Conservation (phyloP, 2,797 vertebrate genomes). For the Sebastes dallii region DNA sequence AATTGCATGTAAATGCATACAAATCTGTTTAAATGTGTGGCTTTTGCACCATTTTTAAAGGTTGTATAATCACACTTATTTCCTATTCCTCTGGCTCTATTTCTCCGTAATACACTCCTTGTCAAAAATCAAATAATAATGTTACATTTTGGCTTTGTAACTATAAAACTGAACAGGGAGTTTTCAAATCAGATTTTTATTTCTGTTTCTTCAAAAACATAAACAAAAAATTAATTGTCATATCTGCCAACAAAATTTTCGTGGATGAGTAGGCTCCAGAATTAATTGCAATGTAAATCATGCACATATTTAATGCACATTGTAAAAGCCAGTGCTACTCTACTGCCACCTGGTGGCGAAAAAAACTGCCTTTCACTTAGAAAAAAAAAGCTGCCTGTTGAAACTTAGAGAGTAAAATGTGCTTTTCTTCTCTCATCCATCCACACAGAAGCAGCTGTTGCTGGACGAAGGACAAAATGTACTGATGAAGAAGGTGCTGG, state of each 20-base stretch:
- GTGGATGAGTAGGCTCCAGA: not conserved
- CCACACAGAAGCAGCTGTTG: constrained; percentile 89
- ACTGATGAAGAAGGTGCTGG: constrained; percentile 97
- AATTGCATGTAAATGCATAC: not conserved
- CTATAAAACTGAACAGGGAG: not conserved
- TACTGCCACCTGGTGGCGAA: constrained; percentile 70
- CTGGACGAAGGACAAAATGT: constrained; percentile 94
- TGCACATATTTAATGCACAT: not conserved
- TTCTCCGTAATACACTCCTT: not conserved
- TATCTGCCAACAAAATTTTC: not conserved
- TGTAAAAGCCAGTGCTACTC: not conserved
- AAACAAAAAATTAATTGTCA: not conserved
- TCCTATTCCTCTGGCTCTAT: not conserved
- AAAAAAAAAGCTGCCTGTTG: not conserved
- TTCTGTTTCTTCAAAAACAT: not conserved
- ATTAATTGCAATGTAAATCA: not conserved
- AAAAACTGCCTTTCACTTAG: not conserved
- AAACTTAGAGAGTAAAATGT: not conserved
- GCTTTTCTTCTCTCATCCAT: not conserved
- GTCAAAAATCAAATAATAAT: not conserved
- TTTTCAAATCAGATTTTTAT: not conserved
- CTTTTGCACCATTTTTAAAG: not conserved
- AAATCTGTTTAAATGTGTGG: not conserved
- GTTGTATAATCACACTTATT: not conserved
- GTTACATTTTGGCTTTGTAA: not conserved